phyloP scores from a whole-genome alignment of 2,113 vertebrate species.

The Melanocharis versteri region DNA sequence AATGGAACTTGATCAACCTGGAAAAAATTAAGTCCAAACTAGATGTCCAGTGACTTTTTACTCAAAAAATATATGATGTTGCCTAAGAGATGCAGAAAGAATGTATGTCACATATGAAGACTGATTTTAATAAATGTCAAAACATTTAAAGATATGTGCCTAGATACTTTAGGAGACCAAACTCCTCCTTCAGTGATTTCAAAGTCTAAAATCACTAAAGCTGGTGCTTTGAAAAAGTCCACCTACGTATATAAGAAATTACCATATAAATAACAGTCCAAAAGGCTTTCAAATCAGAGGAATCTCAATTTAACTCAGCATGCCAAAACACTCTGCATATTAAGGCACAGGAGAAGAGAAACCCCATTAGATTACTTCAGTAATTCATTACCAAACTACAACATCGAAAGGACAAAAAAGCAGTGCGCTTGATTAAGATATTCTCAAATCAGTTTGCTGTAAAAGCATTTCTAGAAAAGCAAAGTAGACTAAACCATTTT shows the following conservation, averaged over 20 bases:
- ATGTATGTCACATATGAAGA: neutral
- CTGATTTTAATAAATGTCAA: neutral
- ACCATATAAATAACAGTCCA: neutral
- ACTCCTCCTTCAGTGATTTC: neutral
- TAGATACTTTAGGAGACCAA: neutral
- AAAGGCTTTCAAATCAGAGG: neutral
- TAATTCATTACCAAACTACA: neutral
- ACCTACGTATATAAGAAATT: neutral
- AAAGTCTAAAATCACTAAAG: neutral
- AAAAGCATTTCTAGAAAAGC: neutral
- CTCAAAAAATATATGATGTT: neutral
- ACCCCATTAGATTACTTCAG: neutral
- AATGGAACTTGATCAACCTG: neutral
- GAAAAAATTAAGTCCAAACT: neutral
- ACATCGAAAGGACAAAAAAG: neutral
- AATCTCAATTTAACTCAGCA: neutral
- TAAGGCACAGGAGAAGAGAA: neutral
- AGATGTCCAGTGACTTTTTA: neutral
- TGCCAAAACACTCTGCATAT: neutral
- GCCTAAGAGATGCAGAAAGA: neutral
- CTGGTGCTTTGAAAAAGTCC: neutral
- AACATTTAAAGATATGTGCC: neutral
- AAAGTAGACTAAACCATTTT: neutral
- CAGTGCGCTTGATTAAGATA: fast-evolving
- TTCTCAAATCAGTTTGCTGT: neutral